Conservation (phyloP, 2,113 vertebrate species). For the Panthera leo region DNA sequence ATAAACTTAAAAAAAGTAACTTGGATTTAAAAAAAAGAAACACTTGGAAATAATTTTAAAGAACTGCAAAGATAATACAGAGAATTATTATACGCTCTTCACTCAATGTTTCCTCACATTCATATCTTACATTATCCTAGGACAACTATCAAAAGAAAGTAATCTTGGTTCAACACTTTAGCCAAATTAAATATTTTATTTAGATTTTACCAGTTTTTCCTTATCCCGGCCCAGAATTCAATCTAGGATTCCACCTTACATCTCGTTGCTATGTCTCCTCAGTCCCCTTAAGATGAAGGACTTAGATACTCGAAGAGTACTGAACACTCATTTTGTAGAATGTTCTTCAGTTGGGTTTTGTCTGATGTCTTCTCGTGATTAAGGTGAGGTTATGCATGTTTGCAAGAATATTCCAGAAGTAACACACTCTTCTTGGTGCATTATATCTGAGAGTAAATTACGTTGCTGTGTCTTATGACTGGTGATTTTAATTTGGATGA, state of each 20-base stretch:
- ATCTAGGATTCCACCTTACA: background rate
- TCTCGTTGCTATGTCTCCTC: background rate
- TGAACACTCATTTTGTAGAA: background rate
- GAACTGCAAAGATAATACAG: background rate
- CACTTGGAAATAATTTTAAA: slow-evolving; percentile 10
- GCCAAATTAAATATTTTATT: background rate
- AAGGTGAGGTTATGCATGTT: background rate
- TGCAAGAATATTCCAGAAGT: background rate
- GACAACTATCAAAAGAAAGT: background rate
- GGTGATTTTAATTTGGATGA: background rate
- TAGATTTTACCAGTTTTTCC: background rate
- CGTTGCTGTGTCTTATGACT: background rate
- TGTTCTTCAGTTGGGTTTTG: background rate
- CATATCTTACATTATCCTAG: background rate
- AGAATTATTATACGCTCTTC: background rate
- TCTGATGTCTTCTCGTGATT: background rate
- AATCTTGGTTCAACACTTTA: background rate
- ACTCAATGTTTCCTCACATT: background rate
- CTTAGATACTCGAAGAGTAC: background rate
- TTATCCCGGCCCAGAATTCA: background rate
- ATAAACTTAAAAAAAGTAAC: background rate
- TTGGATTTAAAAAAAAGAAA: background rate
- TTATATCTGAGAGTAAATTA: background rate
- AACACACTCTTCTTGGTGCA: background rate
- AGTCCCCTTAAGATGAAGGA: background rate